phyloP scores from a whole-genome alignment of 2,888 invertebrate genomes.

The Sthenelais limicola region DNA sequence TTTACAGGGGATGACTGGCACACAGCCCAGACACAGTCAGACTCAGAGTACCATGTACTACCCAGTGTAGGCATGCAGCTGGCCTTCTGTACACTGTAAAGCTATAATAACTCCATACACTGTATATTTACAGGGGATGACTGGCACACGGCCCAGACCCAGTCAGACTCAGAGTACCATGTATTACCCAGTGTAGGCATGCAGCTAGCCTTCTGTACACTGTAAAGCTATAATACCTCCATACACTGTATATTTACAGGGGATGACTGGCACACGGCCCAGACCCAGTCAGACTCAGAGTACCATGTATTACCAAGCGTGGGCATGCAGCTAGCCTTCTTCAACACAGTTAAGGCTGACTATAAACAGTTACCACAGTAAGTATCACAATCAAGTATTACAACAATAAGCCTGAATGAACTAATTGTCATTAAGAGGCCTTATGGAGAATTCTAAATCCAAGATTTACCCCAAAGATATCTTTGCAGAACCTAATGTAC shows the following conservation, averaged over 20 bases:
- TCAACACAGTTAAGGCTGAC: conserved; percentile 83
- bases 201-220: conserved; percentile 81
- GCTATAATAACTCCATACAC: too few species aligned
- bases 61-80: conserved; percentile 80
- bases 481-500: too few species aligned
- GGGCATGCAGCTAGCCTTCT: conserved; percentile 79
- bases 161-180: conserved; percentile 83
- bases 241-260: conserved; percentile 74
- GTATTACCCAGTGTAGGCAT: conserved; percentile 81
- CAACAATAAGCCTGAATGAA: too few species aligned
- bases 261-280: conserved; percentile 83
- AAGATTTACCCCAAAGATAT: too few species aligned
- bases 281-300: conserved; percentile 82
- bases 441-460: too few species aligned
- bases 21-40: conserved; percentile 79
- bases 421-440: too few species aligned
- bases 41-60: conserved; percentile 83
- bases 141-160: conserved; percentile 82
- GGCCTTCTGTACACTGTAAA: too few species aligned
- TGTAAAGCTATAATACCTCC: conserved; percentile 81
- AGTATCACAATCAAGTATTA: too few species aligned
- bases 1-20: conserved; percentile 82
- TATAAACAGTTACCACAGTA: conserved; percentile 79
- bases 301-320: conserved; percentile 83
- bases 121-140: conserved; percentile 78